Evolutionary conservation across 2,888 invertebrate genomes (phyloP).

Genomic region (Sminthurides aquaticus): DNA sequence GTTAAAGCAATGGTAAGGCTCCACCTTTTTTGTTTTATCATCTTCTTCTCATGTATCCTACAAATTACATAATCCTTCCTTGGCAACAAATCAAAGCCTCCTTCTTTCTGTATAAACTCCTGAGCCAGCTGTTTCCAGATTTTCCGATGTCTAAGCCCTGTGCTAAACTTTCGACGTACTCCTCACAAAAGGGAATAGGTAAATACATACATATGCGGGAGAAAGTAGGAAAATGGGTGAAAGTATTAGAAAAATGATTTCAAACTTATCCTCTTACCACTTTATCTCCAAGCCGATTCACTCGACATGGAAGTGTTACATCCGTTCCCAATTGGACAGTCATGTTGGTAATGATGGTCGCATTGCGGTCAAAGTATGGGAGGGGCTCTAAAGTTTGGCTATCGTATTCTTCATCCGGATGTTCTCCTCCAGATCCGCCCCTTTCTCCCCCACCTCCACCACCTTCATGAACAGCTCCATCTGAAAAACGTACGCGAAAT

Average conservation of each 20-base stretch:
- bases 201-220: not conserved
- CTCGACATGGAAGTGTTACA: conserved; percentile 42
- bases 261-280: conserved; percentile 31
- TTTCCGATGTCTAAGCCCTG: no score
- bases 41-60: no score
- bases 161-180: no score
- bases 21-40: no score
- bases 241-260: not conserved
- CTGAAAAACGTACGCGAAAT: no score
- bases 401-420: conserved; percentile 33
- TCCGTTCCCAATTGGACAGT: conserved; percentile 43
- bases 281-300: conserved; percentile 42
- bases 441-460: not conserved
- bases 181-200: no score
- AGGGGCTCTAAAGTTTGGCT: conserved; percentile 35
- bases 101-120: no score
- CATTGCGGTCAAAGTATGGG: conserved; percentile 41
- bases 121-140: no score
- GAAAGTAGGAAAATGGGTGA: not conserved
- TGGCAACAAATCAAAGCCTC: no score
- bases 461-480: conserved; percentile 2
- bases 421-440: not conserved
- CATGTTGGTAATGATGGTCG: conserved; percentile 40
- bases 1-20: no score
- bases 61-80: no score